Percentiles rank a stretch among this genome's conserved stretches.
Evolutionary conservation across 2,113 vertebrate species (phyloP).

Genomic region (Aldabrachelys gigantea): DNA sequence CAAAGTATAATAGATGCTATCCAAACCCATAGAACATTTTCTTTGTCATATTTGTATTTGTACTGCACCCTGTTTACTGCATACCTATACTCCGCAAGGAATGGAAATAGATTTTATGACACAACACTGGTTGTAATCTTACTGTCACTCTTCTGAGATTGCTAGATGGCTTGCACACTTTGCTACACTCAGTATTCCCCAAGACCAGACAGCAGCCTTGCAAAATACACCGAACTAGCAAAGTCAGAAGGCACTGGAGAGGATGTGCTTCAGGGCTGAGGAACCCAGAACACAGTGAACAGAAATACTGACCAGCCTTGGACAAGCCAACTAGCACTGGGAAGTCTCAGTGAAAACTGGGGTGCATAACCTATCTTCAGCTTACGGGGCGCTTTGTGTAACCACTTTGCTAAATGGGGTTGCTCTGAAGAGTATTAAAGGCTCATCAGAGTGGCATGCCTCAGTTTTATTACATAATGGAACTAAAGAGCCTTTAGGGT

Average conservation of each 20-base stretch:
- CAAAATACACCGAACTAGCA: background rate
- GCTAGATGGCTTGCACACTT: background rate
- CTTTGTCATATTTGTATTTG: slow-evolving; percentile 8
- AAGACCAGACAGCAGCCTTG: background rate
- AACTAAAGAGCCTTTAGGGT: background rate
- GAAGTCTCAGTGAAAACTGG: background rate
- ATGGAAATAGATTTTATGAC: background rate
- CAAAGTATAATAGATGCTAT: slow-evolving; percentile 47
- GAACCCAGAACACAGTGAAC: background rate
- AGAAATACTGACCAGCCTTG: background rate
- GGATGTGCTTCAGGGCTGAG: background rate
- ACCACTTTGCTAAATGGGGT: background rate
- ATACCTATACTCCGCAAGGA: background rate
- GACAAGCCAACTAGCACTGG: background rate
- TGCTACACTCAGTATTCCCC: background rate
- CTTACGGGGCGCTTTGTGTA: background rate
- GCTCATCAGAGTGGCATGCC: background rate
- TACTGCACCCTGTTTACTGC: background rate
- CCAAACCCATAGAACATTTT: slow-evolving; percentile 19
- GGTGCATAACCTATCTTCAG: background rate
- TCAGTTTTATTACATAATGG: background rate
- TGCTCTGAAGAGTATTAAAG: background rate
- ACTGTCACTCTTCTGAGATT: background rate
- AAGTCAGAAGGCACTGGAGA: background rate
- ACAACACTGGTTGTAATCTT: background rate